phyloP scores from a whole-genome alignment of 2,797 vertebrate genomes.

The Lepus townsendii region DNA sequence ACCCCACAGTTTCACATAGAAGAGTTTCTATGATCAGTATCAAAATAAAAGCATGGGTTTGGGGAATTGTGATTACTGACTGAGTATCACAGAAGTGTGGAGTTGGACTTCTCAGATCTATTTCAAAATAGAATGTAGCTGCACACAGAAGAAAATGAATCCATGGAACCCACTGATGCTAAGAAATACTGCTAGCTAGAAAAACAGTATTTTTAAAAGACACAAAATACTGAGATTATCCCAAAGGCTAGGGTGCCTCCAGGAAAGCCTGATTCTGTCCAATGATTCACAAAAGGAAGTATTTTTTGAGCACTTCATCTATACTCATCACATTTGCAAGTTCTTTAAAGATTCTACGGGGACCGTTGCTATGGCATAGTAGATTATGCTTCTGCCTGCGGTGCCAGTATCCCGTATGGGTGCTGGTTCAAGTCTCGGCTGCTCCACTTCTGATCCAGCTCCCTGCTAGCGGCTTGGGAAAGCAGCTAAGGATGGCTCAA shows the following conservation, averaged over 20 bases:
- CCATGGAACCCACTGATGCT: neutral
- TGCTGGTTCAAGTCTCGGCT: too few species aligned
- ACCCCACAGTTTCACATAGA: neutral
- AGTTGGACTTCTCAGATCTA: neutral
- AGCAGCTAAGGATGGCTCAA: too few species aligned
- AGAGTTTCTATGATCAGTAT: neutral
- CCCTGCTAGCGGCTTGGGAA: too few species aligned
- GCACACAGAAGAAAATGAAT: neutral
- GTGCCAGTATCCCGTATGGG: too few species aligned
- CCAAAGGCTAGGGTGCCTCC: neutral
- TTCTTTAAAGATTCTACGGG: slow-evolving; percentile 5
- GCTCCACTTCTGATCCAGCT: too few species aligned
- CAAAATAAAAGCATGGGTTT: neutral
- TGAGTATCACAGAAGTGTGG: neutral
- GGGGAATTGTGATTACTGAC: neutral
- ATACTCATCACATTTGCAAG: neutral
- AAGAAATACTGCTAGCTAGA: neutral
- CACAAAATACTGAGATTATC: slow-evolving; percentile 39
- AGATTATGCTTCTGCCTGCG: too few species aligned
- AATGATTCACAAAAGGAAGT: neutral
- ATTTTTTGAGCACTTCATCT: neutral
- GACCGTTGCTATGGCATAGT: too few species aligned
- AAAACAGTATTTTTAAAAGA: slow-evolving; percentile 19
- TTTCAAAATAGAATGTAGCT: neutral
- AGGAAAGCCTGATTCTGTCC: neutral